A percentile compares a stretch with the other conserved stretches of the same genome.
Evolutionary conservation across 2,113 vertebrate genomes (phyloP).

Genomic region (Platichthys stellatus): DNA sequence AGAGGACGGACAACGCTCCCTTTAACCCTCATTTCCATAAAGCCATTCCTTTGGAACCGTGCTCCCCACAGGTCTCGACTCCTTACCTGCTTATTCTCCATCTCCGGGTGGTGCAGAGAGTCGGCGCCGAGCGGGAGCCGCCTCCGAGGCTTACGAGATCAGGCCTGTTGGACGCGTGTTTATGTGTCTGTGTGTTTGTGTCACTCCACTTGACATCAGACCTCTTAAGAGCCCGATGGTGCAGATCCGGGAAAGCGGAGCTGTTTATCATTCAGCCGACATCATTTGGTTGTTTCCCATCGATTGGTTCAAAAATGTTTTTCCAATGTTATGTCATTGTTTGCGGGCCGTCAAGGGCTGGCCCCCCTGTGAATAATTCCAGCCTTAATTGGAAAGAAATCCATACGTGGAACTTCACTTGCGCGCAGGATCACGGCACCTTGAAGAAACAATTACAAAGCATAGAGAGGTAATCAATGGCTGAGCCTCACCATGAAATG

Average conservation of each 20-base stretch:
- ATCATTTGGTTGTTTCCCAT: slow-evolving; percentile 77
- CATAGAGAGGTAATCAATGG: slow-evolving; percentile 75
- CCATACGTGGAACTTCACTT: slow-evolving; percentile 75
- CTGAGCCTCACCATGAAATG: slow-evolving; percentile 67
- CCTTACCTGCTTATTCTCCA: slow-evolving; percentile 51
- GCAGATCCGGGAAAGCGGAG: slow-evolving; percentile 49
- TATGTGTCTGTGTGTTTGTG: slow-evolving; percentile 19
- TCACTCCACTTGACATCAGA: slow-evolving; percentile 57
- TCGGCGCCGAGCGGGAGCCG: slow-evolving; percentile 33
- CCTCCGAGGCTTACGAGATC: slow-evolving; percentile 40
- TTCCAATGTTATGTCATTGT: slow-evolving; percentile 82
- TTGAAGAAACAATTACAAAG: slow-evolving; percentile 81
- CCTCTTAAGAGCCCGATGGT: slow-evolving; percentile 60
- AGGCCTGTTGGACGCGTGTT: slow-evolving; percentile 29
- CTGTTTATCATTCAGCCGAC: slow-evolving; percentile 76
- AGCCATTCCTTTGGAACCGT: slow-evolving; percentile 76
- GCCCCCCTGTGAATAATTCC: slow-evolving; percentile 79
- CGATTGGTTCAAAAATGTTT: slow-evolving; percentile 81
- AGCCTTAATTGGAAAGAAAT: slow-evolving; percentile 79
- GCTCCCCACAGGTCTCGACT: slow-evolving; percentile 54
- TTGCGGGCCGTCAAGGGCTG: slow-evolving; percentile 74
- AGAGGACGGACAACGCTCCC: slow-evolving; percentile 69
- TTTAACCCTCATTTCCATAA: slow-evolving; percentile 81
- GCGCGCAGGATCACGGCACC: slow-evolving; percentile 61
- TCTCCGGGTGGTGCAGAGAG: slow-evolving; percentile 46